Percentiles rank a stretch among this genome's conserved stretches.
phyloP scores from a whole-genome alignment of 2,797 vertebrate species.

The Rhodeus uyekii region DNA sequence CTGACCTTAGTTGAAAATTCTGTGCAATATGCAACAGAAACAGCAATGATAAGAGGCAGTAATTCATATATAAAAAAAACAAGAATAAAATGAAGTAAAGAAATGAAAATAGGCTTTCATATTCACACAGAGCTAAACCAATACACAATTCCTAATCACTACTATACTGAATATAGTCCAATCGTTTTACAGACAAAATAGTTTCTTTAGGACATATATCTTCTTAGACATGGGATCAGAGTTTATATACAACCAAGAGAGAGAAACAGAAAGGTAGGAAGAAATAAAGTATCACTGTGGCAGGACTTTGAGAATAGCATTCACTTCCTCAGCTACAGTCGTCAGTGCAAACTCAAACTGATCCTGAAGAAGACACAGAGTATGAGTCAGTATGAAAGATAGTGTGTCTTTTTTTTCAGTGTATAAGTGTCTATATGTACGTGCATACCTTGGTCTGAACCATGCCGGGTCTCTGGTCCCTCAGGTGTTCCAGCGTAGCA shows the following conservation, averaged over 20 bases:
- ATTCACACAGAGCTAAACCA: conserved; percentile 50
- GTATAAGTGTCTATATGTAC: not conserved
- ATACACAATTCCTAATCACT: conserved; percentile 15
- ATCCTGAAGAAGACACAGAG: conserved; percentile 77
- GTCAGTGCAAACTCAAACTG: conserved; percentile 98
- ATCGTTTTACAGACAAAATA: conserved; percentile 49
- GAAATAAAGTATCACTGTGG: conserved; percentile 82
- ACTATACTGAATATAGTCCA: conserved; percentile 54
- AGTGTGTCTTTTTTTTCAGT: conserved; percentile 26
- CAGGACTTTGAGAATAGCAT: conserved; percentile 92
- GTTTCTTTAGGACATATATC: conserved; percentile 39
- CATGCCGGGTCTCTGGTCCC: conserved; percentile 96
- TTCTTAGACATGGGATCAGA: conserved; percentile 28
- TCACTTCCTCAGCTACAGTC: conserved; percentile 95
- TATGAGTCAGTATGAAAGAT: not conserved
- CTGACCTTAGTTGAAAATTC: not conserved
- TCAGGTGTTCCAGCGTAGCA: conserved; percentile 95
- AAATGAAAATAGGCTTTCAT: conserved; percentile 15
- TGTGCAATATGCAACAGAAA: conserved; percentile 9
- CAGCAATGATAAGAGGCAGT: not conserved
- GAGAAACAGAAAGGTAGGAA: conserved; percentile 26
- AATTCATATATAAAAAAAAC: not conserved
- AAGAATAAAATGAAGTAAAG: not conserved
- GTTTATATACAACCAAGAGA: conserved; percentile 8
- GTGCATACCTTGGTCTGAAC: conserved; percentile 95